Evolutionary conservation across 2,113 vertebrate species (phyloP).

Genomic region (Galeopterus variegatus): DNA sequence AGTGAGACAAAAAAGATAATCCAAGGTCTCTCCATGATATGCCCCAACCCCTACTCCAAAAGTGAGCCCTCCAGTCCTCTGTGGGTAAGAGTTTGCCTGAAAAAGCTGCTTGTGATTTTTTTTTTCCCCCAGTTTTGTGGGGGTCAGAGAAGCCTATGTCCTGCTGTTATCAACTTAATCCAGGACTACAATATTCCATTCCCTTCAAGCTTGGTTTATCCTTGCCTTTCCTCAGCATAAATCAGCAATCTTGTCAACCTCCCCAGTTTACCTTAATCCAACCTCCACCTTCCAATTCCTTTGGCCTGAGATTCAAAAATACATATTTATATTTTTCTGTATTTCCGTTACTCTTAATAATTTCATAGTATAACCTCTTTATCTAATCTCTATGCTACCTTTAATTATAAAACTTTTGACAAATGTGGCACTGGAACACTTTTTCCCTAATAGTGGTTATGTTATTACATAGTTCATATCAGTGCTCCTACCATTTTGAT

Average conservation of each 20-base stretch:
- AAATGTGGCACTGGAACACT: neutral
- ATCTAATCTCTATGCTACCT: neutral
- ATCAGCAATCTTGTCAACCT: neutral
- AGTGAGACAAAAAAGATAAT: neutral
- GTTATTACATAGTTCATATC: neutral
- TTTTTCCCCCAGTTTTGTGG: neutral
- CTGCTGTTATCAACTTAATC: neutral
- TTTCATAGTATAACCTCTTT: constrained; percentile 2
- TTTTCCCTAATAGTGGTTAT: neutral
- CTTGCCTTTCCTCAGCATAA: neutral
- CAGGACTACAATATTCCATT: neutral
- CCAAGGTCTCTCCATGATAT: neutral
- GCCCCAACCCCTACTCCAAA: neutral
- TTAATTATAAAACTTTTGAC: constrained; percentile 3
- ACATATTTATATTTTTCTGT: neutral
- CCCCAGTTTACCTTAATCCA: neutral
- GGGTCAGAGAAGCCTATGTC: neutral
- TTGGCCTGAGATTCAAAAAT: neutral
- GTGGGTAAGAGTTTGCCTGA: neutral
- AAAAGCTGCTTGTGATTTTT: neutral
- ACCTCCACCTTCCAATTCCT: neutral
- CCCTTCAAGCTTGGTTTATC: neutral
- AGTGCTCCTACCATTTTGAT: constrained; percentile 12
- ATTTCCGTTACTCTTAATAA: constrained; percentile 40
- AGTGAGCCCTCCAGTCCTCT: neutral